Conservation (phyloP, 2,113 vertebrate genomes). For the Hymenochirus boettgeri region DNA sequence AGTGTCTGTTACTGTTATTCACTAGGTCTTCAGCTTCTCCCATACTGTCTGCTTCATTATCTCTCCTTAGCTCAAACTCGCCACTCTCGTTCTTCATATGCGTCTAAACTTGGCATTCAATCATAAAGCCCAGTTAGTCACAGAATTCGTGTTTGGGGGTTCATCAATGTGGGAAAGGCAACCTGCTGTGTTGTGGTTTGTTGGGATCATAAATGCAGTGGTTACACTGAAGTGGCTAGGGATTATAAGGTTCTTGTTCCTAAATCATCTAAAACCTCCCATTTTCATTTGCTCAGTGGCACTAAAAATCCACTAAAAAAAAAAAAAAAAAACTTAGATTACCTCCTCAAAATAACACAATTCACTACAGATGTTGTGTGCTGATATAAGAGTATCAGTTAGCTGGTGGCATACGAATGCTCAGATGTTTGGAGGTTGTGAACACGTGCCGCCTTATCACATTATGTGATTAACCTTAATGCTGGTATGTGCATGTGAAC, state of each 20-base stretch:
- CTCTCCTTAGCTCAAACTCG: conserved; percentile 62
- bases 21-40: conserved; percentile 77
- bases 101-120: conserved; percentile 69
- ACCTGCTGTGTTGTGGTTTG: conserved; percentile 61
- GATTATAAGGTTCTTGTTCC: conserved; percentile 75
- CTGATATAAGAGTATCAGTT: too few species aligned
- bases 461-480: too few species aligned
- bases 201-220: conserved; percentile 72
- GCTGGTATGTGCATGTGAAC: too few species aligned
- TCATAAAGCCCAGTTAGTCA: conserved; percentile 84
- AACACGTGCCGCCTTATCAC: too few species aligned
- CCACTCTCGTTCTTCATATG: conserved; percentile 55
- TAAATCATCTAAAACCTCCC: conserved; percentile 74
- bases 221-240: conserved; percentile 84
- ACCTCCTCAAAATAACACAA: too few species aligned
- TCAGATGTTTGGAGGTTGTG: too few species aligned
- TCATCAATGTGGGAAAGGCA: conserved; percentile 70
- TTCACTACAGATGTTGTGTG: too few species aligned
- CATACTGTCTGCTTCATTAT: conserved; percentile 63
- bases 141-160: conserved; percentile 91
- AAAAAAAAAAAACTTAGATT: too few species aligned
- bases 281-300: conserved; percentile 78
- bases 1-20: conserved; percentile 82
- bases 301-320: conserved; percentile 87
- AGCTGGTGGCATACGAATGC: too few species aligned